Evolutionary conservation across 2,888 invertebrate genomes (phyloP).

Genomic region (Trypoxylon attenuatum): DNA sequence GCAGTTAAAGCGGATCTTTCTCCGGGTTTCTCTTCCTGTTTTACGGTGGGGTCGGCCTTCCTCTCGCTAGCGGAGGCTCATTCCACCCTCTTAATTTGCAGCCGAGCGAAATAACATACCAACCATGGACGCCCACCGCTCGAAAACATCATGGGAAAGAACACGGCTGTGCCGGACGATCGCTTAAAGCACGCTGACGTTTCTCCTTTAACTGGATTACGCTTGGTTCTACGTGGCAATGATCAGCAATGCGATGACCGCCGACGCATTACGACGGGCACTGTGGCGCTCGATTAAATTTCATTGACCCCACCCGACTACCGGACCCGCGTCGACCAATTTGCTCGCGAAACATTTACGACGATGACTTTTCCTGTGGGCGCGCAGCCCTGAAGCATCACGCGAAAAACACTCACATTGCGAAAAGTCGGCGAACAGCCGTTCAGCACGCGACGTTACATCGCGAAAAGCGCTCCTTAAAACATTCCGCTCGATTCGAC

Average conservation of each 20-base stretch:
- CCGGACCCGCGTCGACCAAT: too few relatives aligned
- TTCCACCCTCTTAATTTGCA: constrained; percentile 35
- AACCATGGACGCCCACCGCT: too few relatives aligned
- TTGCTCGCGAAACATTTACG: too few relatives aligned
- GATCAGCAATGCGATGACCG: too few relatives aligned
- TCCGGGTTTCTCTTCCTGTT: constrained; percentile 28
- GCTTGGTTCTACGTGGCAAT: constrained; percentile 27
- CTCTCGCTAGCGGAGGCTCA: constrained; percentile 10
- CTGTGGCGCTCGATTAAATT: too few relatives aligned
- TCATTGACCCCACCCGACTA: too few relatives aligned
- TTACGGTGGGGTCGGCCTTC: constrained; percentile 47
- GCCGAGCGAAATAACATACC: constrained; percentile 42
- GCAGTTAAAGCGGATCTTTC: constrained; percentile 32
- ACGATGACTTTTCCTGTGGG: too few relatives aligned
- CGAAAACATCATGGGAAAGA: constrained; percentile 37
- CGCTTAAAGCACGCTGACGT: constrained; percentile 40
- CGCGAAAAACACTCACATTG: not conserved
- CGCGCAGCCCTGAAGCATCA: too few relatives aligned
- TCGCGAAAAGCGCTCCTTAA: not conserved
- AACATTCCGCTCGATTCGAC: not conserved
- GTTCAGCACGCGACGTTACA: constrained; percentile 7
- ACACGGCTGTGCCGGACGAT: constrained; percentile 8
- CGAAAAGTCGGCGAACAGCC: not conserved
- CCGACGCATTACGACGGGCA: too few relatives aligned
- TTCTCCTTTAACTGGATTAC: constrained; percentile 32